phyloP scores from a whole-genome alignment of 2,797 vertebrate genomes.

The Periophthalmus magnuspinnatus region DNA sequence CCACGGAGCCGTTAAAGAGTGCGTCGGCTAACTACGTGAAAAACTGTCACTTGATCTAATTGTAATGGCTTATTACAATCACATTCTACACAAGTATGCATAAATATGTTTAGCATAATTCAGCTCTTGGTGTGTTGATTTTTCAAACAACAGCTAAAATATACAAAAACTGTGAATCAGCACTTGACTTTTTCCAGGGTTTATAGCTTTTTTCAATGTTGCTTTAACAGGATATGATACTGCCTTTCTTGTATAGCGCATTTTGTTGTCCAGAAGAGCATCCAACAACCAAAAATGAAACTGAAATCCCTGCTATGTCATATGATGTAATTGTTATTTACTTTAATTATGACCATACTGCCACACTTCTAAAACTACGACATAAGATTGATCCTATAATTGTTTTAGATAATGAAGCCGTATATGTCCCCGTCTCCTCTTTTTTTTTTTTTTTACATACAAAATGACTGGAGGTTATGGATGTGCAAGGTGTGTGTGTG shows the following conservation, averaged over 20 bases:
- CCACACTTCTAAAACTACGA: background rate
- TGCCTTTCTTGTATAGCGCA: too few species aligned
- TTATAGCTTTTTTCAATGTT: too few species aligned
- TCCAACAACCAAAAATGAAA: background rate
- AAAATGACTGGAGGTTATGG: constrained; percentile 9
- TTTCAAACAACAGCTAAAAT: constrained; percentile 47
- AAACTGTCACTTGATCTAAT: constrained; percentile 53
- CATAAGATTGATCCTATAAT: background rate
- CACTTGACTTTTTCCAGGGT: too few species aligned
- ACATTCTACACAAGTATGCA: constrained; percentile 47
- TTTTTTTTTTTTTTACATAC: constrained; percentile 17
- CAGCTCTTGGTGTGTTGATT: constrained; percentile 42
- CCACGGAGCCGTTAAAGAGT: constrained; percentile 31
- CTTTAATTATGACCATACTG: too few species aligned
- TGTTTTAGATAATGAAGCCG: background rate
- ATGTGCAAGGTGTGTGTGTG: constrained; percentile 8
- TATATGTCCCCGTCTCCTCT: constrained; percentile 10
- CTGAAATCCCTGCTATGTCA: too few species aligned
- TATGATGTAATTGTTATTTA: constrained; percentile 1
- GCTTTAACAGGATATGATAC: too few species aligned
- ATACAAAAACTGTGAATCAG: background rate
- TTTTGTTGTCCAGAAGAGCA: too few species aligned
- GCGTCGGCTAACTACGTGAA: constrained; percentile 14
- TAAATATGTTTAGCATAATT: constrained; percentile 49
- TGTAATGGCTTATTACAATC: constrained; percentile 61